Base-by-base conservation (phyloP, 64 coral and sea anemone genomes). In the Stichodactyla mertensii region DNA sequence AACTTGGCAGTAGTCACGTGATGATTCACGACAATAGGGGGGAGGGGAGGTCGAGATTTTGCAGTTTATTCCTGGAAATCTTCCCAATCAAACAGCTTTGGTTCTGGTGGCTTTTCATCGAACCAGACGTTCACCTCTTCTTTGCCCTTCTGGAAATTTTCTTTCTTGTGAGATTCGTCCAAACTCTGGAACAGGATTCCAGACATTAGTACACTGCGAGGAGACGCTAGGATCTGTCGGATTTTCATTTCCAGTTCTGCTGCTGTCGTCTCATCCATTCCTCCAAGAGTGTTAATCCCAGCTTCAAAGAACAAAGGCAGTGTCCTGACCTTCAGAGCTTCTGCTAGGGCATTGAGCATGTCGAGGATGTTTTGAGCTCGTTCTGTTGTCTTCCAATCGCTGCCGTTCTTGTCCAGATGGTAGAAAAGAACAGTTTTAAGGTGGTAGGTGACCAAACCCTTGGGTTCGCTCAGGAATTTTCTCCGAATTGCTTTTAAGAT, bases 141-240 rank as follows among this genome's bases (percentile, higher is more conserved):
- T 11, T 86, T 66, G 12, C 61, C 84, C 51, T 52, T 86, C 11
- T 86, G 57, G 36, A 86, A 86, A n/a, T 86, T 27, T 69, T 86
- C 84, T n/a, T 86, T 86, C 36, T 71, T 86, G 62, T 86, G 84
- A 54, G 51, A 51, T 86, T 86, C 84, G 70, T 86, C 84, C 62
- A 71, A 19, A 19, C 61, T 54, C 61, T 86, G 84, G 23, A 86
- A 86, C 18, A 86, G 36, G 6, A 20, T 61, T 5, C 84, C 84
- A 15, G 45, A 12, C 20, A 86, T 51, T 1, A 86, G 62, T 54
- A 86, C 51, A 71, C 84, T 45, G 1, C 36, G 61, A 52, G 84
- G 84, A 13, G 84, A 86, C 19, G 22, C 18, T 51, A 86, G 7
- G 10, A 86, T 86, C 16, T 66, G 16, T 86, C 36, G 26, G 51